phyloP scores from a whole-genome alignment of 2,797 vertebrate species.

The Ibycter americanus region DNA sequence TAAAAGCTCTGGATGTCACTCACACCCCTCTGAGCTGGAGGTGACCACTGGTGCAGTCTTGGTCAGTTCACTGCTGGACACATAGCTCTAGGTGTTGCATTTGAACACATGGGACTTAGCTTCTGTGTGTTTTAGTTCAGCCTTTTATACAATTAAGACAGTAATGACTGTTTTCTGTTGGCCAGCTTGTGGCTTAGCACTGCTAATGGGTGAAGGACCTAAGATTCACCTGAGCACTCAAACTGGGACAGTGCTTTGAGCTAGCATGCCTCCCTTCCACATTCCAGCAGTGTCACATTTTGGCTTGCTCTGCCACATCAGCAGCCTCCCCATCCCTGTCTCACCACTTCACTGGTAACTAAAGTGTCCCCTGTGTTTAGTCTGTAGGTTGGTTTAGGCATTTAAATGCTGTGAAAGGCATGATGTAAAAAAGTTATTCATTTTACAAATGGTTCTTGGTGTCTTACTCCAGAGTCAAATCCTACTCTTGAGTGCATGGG shows the following conservation, averaged over 20 bases:
- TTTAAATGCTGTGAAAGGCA: not conserved
- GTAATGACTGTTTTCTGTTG: not conserved
- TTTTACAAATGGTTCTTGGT: not conserved
- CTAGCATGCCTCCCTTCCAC: not conserved
- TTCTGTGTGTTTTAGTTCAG: not conserved
- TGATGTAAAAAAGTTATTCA: not conserved
- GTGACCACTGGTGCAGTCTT: not conserved
- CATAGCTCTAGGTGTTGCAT: not conserved
- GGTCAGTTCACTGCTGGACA: not conserved
- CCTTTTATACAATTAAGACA: not conserved
- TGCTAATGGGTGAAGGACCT: accelerated
- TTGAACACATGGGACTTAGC: not conserved
- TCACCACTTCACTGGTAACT: not conserved
- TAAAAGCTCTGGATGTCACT: not conserved
- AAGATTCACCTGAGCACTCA: not conserved
- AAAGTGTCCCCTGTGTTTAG: not conserved
- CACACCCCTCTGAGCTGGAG: not conserved
- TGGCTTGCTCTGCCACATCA: not conserved
- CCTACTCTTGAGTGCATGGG: not conserved
- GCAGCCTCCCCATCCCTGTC: not conserved
- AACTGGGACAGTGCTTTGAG: not conserved
- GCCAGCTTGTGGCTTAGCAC: not conserved
- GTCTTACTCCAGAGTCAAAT: not conserved
- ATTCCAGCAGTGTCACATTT: not conserved
- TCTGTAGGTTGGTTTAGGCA: not conserved